Base-by-base conservation (phyloP, 2,888 invertebrate species). In the Sussaba pulchella region DNA sequence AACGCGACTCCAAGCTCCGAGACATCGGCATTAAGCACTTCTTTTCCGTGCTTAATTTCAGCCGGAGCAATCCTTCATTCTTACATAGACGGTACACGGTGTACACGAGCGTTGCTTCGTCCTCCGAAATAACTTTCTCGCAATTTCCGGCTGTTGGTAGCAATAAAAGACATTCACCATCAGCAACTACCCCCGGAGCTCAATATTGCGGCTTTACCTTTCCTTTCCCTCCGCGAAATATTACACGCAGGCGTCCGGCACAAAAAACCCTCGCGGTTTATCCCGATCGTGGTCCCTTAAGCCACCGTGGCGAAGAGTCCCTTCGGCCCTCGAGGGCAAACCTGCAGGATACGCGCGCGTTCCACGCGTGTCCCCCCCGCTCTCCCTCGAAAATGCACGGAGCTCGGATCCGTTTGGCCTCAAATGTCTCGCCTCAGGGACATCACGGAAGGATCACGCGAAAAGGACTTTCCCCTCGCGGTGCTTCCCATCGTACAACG, bases 1-100 rank as follows among this genome's bases (percentile, higher is more conserved):
- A 10, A n/a, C 21, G 26, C 36, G 57, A 54, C 36, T 67, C 39
- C 41, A 63, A 17, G n/a, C 26, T 12, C 39, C 14, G 3, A 19
- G 14, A 66, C 64, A 66, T 78, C 21, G 31, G 39, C 64, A 59
- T 66, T 73, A 80, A 73, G 63, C 24, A 26, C 39, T 83, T 85
- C 78, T 69, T 45, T 84, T 83, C 77, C 77, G 72, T 78, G 59
- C 78, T 84, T 84, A 86, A 85, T 86, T 85, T 84, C 74, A 80
- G 73, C 78, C 83, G 77, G 43, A 73, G 81, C 79, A 81, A 84
- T 88, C 82, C 85, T 84, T 88, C 85, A 85, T 84, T 85, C 84
- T 87, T 82, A 85, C 83, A 83, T 17, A 47, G 50, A 71, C 26
- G 6, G 45, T 54, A 41, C 57, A 43, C 26, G 21, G 3, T n/a